phyloP scores from a whole-genome alignment of 2,113 vertebrate genomes.

The Rhynchomys soricoides region DNA sequence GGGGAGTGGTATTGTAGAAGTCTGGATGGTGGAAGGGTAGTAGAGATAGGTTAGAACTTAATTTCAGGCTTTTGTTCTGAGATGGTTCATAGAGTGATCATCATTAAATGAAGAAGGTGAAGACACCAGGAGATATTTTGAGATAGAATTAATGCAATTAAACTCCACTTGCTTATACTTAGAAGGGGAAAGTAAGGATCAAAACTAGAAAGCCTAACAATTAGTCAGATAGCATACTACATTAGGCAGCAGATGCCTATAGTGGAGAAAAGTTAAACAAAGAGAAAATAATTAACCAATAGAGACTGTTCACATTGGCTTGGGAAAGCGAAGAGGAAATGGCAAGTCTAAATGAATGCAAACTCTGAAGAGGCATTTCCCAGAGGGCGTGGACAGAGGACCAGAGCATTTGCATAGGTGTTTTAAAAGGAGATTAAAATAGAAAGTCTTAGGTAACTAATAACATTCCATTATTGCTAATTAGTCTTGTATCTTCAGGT shows the following conservation, averaged over 20 bases:
- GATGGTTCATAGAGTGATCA: not conserved
- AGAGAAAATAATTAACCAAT: not conserved
- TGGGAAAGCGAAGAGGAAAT: not conserved
- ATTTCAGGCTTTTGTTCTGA: not conserved
- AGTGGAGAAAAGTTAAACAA: not conserved
- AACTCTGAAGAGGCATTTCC: not conserved
- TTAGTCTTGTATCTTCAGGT: not conserved
- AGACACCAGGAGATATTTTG: not conserved
- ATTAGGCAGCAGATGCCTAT: not conserved
- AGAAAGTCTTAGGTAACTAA: not conserved
- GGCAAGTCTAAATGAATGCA: not conserved
- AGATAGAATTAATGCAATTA: not conserved
- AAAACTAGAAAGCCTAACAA: not conserved
- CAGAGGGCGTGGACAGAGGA: no score
- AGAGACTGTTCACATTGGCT: not conserved
- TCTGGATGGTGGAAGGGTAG: not conserved
- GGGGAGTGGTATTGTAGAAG: not conserved
- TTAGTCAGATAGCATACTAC: not conserved
- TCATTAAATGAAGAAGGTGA: not conserved
- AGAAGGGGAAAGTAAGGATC: not conserved
- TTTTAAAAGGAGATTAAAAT: not conserved
- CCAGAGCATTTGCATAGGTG: not conserved
- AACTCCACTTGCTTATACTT: not conserved
- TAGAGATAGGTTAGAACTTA: not conserved
- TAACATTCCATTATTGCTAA: no score